Conservation (phyloP, 2,113 vertebrate genomes). For the Saccopteryx bilineata region DNA sequence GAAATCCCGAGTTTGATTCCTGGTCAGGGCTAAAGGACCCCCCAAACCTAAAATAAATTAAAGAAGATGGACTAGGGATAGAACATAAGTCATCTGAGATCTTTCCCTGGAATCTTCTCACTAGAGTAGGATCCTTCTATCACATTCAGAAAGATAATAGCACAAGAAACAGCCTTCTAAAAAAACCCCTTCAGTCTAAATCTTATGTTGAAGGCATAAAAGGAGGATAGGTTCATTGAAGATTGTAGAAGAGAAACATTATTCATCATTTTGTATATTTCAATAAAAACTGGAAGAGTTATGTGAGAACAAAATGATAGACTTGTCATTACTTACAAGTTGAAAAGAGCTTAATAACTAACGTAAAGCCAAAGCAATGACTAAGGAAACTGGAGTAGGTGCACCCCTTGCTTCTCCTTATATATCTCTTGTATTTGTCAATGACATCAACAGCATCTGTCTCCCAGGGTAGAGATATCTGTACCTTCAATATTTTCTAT, state of each 20-base stretch:
- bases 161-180: not conserved
- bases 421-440: not conserved
- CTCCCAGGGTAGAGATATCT: not conserved
- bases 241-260: not conserved
- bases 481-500: not conserved
- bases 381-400: not conserved
- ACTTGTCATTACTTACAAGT: not conserved
- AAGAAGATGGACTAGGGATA: fast-evolving
- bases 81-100: not conserved
- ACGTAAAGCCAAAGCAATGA: not conserved
- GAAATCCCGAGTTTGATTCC: too few species aligned
- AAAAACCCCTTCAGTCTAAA: not conserved
- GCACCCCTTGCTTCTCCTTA: not conserved
- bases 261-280: not conserved
- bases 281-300: not conserved
- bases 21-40: not conserved
- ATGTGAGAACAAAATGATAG: not conserved
- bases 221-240: not conserved
- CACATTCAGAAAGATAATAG: not conserved
- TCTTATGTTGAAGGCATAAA: not conserved
- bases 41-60: not conserved
- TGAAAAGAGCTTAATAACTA: not conserved
- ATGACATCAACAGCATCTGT: not conserved
- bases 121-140: not conserved
- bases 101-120: not conserved